Base-by-base conservation (phyloP, 2,113 vertebrate species). In the Eptesicus fuscus region DNA sequence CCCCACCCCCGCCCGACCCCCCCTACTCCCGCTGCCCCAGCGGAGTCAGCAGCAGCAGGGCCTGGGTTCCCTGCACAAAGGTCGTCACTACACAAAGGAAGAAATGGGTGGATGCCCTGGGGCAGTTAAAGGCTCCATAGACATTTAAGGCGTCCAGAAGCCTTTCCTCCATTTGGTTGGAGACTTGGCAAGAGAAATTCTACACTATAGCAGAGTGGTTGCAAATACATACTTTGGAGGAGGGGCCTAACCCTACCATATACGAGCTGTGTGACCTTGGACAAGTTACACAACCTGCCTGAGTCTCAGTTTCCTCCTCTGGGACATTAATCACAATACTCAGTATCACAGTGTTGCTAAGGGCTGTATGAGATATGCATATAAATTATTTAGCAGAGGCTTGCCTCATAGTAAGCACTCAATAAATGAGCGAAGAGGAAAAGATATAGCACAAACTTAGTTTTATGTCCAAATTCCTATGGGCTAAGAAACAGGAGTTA, bases 151-250 rank as follows among this genome's bases (percentile, higher is more conserved):
- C 44, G 40, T 37, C 42, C 63, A 59, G 79, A 53, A 71, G 14
- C 35, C 17, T 20, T 32, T 32, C 18, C 47, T 2, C 37, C 23
- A 92, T 35, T 18, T 14, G 37, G 22, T 13, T 8, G 76, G 56
- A 49, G 42, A 76, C 69, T 88, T 44, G 42, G 35, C 20, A 83
- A 16, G 28, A 76, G 42, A 87, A 91, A 87, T 28, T 63, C 30
- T 47, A 4, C 42, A 70, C 37, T 20, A 87, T 0, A 16, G 30
- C 59, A 87, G 67, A 61, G 49, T 51, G 23, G 49, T 25, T 51
- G 23, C 30, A 61, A 83, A 69, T 11, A 49, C 3, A 53, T 28
- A 16, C 37, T 77, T 73, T 42, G 77, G 25, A 47, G 37, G n/a
- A 16, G 53, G 87, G 40, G 59, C 9, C 70, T 22, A 70, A 7